Evolutionary conservation across 2,797 vertebrate species (phyloP), one percentile per base, ranked within the genome.

Genomic region (Meda fulgida): DNA sequence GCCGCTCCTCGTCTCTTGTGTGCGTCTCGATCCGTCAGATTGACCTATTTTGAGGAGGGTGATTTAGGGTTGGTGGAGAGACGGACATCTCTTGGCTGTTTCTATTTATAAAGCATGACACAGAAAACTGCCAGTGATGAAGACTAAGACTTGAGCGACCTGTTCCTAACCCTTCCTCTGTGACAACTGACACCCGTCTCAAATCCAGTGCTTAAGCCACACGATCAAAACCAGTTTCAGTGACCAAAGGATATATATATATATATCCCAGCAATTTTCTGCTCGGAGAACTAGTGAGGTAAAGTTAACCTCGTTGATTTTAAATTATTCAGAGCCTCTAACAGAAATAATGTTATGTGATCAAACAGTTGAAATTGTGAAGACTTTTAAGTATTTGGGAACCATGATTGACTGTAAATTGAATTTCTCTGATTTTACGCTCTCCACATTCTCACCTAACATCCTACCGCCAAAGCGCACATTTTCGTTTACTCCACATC

Each of bases 31-130:
- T 70, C 66, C n/a, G 2, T 81, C 48, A 9, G 18, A 46, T 63
- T n/a, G 53, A 72, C n/a, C 51, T 7, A 31, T 23, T 58, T 82
- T 23, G 53, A 72, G 69, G 53, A 58, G 26, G 29, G 40, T 48
- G 70, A 63, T 65, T 63, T 63, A n/a, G 55, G 55, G 70, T 46
- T 23, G 43, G 26, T 48, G 19, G 53, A n/a, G 80, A 43, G 80
- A 43, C 5, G 3, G 66, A 55, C 79, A 81, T 70, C 66, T 82
- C 40, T 43, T 9, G 75, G 23, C 53, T 77, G 38, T 82, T 82
- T 82, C 80, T 82, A 82, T 82, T 73, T 73, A 73, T 82, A 63
- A 63, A 73, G 70, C 23, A 2, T 82, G 80, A 82, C 80, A 63
- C 69, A 48, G 80, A 31, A 72, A 69, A 75, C 23, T 36, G 40